Percentiles rank a stretch among this genome's conserved stretches.
Conservation (phyloP, 2,113 vertebrate genomes). For the Elgaria multicarinata region DNA sequence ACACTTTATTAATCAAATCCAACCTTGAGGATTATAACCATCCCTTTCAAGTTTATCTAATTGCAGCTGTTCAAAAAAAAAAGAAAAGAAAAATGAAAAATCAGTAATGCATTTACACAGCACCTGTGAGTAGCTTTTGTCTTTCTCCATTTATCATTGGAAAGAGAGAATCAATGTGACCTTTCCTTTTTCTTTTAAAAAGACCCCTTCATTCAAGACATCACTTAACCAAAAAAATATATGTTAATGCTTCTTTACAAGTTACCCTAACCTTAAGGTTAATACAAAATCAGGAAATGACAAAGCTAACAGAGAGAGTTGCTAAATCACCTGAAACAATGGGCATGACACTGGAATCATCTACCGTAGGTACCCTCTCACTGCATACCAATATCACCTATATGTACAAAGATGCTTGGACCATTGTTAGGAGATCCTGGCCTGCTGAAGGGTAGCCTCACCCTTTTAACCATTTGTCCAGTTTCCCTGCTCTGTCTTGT, state of each 20-base stretch:
- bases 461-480: background rate
- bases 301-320: background rate
- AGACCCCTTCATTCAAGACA: conserved; percentile 43
- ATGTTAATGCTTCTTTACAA: conserved; percentile 12
- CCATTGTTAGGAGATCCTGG: background rate
- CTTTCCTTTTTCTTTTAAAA: background rate
- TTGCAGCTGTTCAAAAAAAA: conserved; percentile 66
- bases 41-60: conserved; percentile 72
- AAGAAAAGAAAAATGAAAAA: conserved; percentile 61
- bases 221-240: conserved; percentile 15
- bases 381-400: background rate
- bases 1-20: conserved; percentile 75
- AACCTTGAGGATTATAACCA: conserved; percentile 73
- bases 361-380: background rate
- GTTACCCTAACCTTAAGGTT: background rate
- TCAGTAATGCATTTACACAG: conserved; percentile 59
- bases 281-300: conserved; percentile 20
- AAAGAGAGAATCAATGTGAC: conserved; percentile 14
- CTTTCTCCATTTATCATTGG: conserved; percentile 52
- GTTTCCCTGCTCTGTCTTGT: background rate
- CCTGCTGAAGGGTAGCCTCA: background rate
- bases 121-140: conserved; percentile 67
- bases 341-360: background rate
- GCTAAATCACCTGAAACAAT: conserved; percentile 11
- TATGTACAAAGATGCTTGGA: conserved; percentile 7